Percentiles rank a stretch among this genome's conserved stretches.
Conservation (phyloP, 2,888 invertebrate genomes). For the Rotaria macrura region DNA sequence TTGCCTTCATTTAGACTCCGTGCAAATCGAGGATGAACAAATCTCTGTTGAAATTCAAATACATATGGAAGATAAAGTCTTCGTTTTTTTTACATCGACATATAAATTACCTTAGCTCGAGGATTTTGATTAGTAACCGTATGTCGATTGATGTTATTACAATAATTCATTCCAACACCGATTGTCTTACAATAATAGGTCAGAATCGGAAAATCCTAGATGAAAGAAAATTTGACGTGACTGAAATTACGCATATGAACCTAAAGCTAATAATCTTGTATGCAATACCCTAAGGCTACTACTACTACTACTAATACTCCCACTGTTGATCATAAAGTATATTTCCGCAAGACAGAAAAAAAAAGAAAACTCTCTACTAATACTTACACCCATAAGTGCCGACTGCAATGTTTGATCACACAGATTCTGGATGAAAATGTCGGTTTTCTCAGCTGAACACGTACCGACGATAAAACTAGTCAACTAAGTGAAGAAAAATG, state of each 20-base stretch:
- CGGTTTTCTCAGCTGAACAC: neutral
- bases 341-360: neutral
- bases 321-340: neutral
- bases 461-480: neutral
- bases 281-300: neutral
- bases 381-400: constrained; percentile 15
- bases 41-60: neutral
- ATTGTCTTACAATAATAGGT: neutral
- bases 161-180: neutral
- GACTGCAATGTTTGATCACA: constrained; percentile 16
- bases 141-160: neutral
- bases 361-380: neutral
- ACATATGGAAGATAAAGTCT: neutral
- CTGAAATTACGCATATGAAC: neutral
- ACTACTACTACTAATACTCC: neutral
- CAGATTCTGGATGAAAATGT: neutral
- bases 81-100: no score
- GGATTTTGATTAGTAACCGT: neutral
- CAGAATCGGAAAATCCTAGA: neutral
- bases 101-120: neutral
- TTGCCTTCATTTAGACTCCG: neutral
- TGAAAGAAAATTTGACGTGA: neutral
- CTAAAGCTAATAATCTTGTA: neutral
- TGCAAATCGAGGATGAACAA: neutral
- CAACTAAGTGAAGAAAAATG: no score